These are phyloP conservation scores for Strongylocentrotus purpuratus DNA, from an alignment of 35 echinoderm and acorn worm species.

Conservation along the genomic window DNA sequence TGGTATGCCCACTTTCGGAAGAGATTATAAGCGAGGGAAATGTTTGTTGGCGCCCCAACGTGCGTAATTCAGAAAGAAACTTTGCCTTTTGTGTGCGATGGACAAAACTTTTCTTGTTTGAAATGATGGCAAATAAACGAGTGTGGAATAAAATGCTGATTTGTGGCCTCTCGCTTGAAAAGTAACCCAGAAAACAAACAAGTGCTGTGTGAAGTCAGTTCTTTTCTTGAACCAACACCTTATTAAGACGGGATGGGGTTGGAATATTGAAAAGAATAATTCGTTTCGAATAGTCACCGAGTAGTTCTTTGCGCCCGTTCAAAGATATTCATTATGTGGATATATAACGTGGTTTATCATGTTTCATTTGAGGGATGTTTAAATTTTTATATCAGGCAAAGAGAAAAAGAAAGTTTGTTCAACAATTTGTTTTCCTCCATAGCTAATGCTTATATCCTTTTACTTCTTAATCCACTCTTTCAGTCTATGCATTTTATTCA, in stretches of 20 bases:
- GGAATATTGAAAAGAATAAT: neutral
- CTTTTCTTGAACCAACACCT: neutral
- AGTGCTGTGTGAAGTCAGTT: neutral
- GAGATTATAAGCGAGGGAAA: neutral
- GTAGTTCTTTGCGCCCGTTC: neutral
- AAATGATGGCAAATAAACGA: constrained; percentile 2
- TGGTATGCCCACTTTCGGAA: neutral
- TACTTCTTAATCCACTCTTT: no score
- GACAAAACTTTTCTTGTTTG: neutral
- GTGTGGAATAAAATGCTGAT: neutral
- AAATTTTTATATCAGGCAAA: no score
- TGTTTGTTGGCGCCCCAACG: neutral
- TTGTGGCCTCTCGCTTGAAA: neutral
- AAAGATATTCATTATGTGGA: neutral
- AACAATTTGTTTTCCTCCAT: no score
- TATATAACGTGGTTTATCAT: no score
- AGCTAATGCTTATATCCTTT: no score
- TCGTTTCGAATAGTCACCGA: neutral
- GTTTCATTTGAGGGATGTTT: no score
- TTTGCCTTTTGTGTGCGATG: neutral
- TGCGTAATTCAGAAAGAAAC: constrained; percentile 2
- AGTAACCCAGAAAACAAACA: neutral
- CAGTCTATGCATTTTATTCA: no score
- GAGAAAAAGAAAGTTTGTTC: no score
- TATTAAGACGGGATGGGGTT: neutral